Base-by-base conservation (phyloP, 2,888 invertebrate genomes). In the Synanthedon andrenaeformis region DNA sequence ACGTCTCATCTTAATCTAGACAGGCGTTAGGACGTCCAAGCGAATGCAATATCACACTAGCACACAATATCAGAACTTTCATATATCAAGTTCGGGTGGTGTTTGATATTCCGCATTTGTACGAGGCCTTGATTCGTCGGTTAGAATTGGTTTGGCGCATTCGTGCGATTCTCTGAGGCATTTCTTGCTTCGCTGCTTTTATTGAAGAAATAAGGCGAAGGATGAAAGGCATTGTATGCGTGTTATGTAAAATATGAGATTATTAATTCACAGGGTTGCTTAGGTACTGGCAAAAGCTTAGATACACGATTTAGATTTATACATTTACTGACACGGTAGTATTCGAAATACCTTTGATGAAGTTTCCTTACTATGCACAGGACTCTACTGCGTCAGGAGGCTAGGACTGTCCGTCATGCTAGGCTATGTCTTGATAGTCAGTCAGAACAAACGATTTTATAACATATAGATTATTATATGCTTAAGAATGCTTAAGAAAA, bases 21-120 rank as follows among this genome's bases (percentile, higher is more conserved):
- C 35, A 35, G 35, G 35, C 35, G 35, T 10, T 35, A 6, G 35
- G 35, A 45, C 45, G 45, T n/a, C 4, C 45, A 45, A 45, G 14
- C 13, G 14, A 45, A 45, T 45, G 45, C 45, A 45, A 45, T 45
- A 45, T 45, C 14, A 13, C 13, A 45, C 35, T 35, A 45, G 45
- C 45, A n/a, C n/a, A 45, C 14, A 14, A 23, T 14, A 45, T 45
- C 45, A 45, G 4, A 45, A 14, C 13, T 45, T 45, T 45, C 45
- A 45, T 45, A 45, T 45, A 45, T 45, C 45, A 45, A 45, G 45
- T 45, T 45, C 13, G 13, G 14, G 45, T 13, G 45, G 45, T 45
- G 65, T 66, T 82, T 80, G 69, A 76, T 80, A 82, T 82, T 82
- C 81, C 61, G 60, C 62, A 68, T 69, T 65, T 69, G 74, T 73